Conservation (phyloP, 2,888 invertebrate species). For the Microplitis manilae region DNA sequence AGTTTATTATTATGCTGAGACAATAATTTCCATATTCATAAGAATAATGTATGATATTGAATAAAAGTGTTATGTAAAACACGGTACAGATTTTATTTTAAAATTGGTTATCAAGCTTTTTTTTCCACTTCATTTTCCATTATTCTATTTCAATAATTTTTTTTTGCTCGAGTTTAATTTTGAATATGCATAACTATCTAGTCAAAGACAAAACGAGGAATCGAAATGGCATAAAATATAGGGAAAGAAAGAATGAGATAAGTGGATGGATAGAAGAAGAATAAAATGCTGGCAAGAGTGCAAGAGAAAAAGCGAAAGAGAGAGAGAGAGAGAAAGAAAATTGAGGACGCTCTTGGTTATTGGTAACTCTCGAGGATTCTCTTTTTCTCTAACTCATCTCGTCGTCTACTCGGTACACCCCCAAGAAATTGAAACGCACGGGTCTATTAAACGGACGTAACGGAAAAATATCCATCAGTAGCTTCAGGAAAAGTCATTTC, state of each 20-base stretch:
- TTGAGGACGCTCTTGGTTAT: constrained; percentile 39
- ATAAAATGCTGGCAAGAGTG: neutral
- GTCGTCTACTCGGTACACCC: constrained; percentile 6
- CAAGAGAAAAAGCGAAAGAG: neutral
- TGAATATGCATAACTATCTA: constrained; percentile 42
- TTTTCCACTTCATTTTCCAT: constrained; percentile 29
- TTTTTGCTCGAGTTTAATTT: constrained; percentile 37
- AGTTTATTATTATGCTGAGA: too few relatives aligned
- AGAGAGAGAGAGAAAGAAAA: neutral
- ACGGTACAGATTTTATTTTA: neutral
- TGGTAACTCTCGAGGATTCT: constrained; percentile 33
- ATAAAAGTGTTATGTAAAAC: too few relatives aligned
- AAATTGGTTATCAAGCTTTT: constrained; percentile 3
- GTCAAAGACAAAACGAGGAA: constrained; percentile 8
- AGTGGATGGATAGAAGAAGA: constrained; percentile 15
- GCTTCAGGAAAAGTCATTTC: constrained; percentile 51
- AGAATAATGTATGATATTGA: too few relatives aligned
- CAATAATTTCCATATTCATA: too few relatives aligned
- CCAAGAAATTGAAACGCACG: constrained; percentile 37
- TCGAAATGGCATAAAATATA: constrained; percentile 13
- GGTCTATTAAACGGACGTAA: constrained; percentile 47
- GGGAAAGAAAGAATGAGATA: constrained; percentile 25
- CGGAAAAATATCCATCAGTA: constrained; percentile 47
- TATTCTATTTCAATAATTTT: constrained; percentile 14
- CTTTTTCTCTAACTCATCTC: neutral